A percentile compares a stretch with the other conserved stretches of the same genome.
phyloP scores from a whole-genome alignment of 2,797 vertebrate genomes.

The Hoplostethus atlanticus region DNA sequence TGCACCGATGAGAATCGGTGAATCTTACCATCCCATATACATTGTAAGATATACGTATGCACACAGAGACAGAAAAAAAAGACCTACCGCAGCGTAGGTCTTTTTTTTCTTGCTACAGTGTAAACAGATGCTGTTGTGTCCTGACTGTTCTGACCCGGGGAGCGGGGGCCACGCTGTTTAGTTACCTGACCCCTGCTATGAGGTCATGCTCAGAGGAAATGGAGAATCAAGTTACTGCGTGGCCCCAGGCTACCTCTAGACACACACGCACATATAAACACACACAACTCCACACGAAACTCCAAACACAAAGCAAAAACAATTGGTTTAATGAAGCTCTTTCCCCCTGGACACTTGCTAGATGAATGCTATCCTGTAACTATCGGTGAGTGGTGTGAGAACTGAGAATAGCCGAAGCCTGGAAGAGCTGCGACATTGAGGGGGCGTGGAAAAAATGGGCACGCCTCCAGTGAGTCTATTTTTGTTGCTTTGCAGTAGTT shows the following conservation, averaged over 20 bases:
- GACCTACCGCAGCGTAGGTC: slow-evolving; percentile 25
- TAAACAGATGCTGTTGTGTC: slow-evolving; percentile 64
- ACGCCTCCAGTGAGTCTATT: background rate
- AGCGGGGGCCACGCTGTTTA: slow-evolving; percentile 53
- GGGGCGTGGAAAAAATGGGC: no score
- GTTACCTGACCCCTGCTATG: slow-evolving; percentile 70
- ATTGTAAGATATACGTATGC: slow-evolving; percentile 3
- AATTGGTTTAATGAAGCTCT: background rate
- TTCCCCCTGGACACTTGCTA: background rate
- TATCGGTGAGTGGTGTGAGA: background rate
- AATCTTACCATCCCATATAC: background rate
- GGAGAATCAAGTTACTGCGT: slow-evolving; percentile 53
- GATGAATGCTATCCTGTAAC: background rate
- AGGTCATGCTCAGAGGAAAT: slow-evolving; percentile 55
- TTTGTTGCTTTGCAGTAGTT: background rate
- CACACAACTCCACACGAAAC: background rate
- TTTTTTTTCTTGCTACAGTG: slow-evolving; percentile 49
- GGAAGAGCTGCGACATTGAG: background rate
- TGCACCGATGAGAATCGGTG: no score
- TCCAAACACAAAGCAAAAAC: slow-evolving; percentile 1
- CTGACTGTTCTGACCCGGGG: slow-evolving; percentile 41
- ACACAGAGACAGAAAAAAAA: background rate
- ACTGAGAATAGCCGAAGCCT: background rate
- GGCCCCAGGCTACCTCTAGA: slow-evolving; percentile 33
- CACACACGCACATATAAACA: background rate